Evolutionary conservation across 2,888 invertebrate genomes (phyloP), one percentile per base, ranked within the genome.

Genomic region (Metellina segmentata): DNA sequence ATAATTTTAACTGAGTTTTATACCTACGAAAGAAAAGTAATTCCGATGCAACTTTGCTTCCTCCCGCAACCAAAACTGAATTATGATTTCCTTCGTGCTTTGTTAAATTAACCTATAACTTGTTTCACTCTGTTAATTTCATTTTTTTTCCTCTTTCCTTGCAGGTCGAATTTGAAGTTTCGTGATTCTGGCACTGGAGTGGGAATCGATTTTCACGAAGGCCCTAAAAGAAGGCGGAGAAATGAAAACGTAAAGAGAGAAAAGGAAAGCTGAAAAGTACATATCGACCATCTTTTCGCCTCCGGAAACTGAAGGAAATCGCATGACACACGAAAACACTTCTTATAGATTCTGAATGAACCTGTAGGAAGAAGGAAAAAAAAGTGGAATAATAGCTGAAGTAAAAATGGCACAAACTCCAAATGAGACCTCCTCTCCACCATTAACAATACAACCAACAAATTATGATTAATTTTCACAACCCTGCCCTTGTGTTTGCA

Each of bases 31-130:
- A 71, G 78, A 53, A 51, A 72, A 52, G 20, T 71, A 86, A 70
- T 75, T 81, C 48, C 74, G 75, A 88, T n/a, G 81, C 81, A 88
- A 88, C 81, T 34, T 4, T 34, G 34, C 79, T 49, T n/a, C 48
- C 52, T 34, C 19, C 20, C 19, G 70, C 83, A 52, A 83, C 72
- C 20, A 83, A 83, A 72, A 81, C 61, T 16, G 20, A 81, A 83
- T 13, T 69, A 48, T 71, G 53, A 83, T 49, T 51, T 89, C 9
- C 53, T 89, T 71, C 78, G 83, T 78, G 89, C 82, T 72, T 89
- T 81, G 83, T 85, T 83, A 79, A 89, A 89, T 89, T 89, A 89
- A 89, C 89, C 83, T 70, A 75, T 83, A 53, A 77, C 70, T 78
- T 71, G 83, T 85, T 89, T 85, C 83, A 78, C 83, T 70, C 48